Base-by-base conservation (phyloP, 1,140 invertebrate species). In the Hylaeus anthracinus region DNA sequence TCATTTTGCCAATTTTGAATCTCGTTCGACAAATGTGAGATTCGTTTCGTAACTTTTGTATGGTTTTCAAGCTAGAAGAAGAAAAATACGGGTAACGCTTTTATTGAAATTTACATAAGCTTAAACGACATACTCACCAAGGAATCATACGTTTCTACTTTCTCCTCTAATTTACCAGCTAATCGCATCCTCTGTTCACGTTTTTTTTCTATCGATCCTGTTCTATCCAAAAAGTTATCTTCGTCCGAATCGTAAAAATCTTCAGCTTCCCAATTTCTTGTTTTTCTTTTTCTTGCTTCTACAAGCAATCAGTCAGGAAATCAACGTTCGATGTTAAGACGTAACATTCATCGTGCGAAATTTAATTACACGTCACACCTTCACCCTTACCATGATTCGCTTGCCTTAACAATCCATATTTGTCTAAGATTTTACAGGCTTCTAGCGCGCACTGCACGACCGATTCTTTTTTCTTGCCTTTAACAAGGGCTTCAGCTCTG, bases 171-270 rank as follows among this genome's bases (percentile, higher is more conserved):
- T 89, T 96, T 96, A 60, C 96, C 94, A 86, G 95, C 94, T 84
- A 94, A 88, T 93, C 95, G 94, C 96, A 98, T 98, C 87, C 98
- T 94, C 79, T 95, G 95, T 85, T 96, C 94, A 15, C 98, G 94
- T 92, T 99, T 99, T 80, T 96, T 96, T 90, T 99, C 98, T 51
- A 99, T 95, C 69, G 96, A 96, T 8, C 99, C 99, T 10, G 99
- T 99, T 87, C 99, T 94, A 92, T 99, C 99, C 70, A 99, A 94
- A 94, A 97, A 99, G 26, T 97, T 97, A 92, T 99, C 99, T 81
- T 99, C 99, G 91, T 99, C 99, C n/a, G 97, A 98, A 89, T 99
- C 98, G 92, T 99, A 99, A 91, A 95, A 99, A 94, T 99, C 98
- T 90, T 98, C 96, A 56, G 98, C 97, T 90, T 96, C 96, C 96